Percentiles rank a stretch among this genome's conserved stretches.
These are phyloP conservation scores for Cenopis cana DNA, from an alignment of 2,888 invertebrate species.

Conservation along the genomic window DNA sequence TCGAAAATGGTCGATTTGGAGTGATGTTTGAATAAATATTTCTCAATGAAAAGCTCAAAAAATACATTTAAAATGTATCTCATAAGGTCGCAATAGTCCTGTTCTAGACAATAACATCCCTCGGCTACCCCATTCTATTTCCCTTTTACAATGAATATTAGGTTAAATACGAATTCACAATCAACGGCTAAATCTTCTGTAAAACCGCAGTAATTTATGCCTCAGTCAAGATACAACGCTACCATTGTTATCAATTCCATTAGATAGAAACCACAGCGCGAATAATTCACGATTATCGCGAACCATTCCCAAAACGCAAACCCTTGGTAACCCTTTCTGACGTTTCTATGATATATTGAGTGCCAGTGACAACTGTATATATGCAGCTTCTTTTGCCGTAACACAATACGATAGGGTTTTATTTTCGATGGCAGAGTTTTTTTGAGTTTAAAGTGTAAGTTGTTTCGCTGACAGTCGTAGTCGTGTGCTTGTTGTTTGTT, in stretches of 20 bases:
- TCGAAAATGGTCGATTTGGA: too few species aligned
- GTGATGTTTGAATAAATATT: too few species aligned
- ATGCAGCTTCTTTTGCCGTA: slow-evolving; percentile 40
- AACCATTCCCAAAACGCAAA: slow-evolving; percentile 46
- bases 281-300: slow-evolving; percentile 38
- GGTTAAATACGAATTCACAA: background rate
- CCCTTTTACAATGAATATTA: background rate
- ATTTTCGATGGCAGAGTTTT: slow-evolving; percentile 45
- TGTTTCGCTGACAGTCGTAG: slow-evolving; percentile 53
- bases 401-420: slow-evolving; percentile 40
- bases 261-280: slow-evolving; percentile 27
- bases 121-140: background rate
- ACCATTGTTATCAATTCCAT: slow-evolving; percentile 24
- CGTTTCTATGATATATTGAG: slow-evolving; percentile 70
- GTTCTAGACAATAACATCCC: too few species aligned
- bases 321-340: slow-evolving; percentile 53
- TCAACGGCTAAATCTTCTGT: background rate
- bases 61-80: too few species aligned
- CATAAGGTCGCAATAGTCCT: too few species aligned
- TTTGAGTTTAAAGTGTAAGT: slow-evolving; percentile 44
- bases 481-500: slow-evolving; percentile 63
- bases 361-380: slow-evolving; percentile 49
- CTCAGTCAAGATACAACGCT: slow-evolving; percentile 15
- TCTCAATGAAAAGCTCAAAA: too few species aligned
- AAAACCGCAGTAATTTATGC: slow-evolving; percentile 15